Evolutionary conservation across 1,140 invertebrate species (phyloP).

Genomic region (Bombus balteatus): DNA sequence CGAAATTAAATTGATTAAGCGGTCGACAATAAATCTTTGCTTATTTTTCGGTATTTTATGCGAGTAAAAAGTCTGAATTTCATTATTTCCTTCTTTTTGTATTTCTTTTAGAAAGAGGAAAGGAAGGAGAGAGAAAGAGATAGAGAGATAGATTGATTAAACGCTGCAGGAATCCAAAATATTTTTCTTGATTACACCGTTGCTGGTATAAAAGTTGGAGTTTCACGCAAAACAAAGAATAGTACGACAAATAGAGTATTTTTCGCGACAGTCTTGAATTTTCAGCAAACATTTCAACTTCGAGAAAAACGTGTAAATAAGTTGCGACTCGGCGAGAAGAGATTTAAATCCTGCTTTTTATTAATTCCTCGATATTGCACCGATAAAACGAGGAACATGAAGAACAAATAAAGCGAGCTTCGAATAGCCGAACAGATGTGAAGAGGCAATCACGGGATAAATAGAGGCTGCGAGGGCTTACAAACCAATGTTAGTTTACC

Average conservation of each 20-base stretch:
- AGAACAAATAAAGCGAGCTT: slow-evolving; percentile 2
- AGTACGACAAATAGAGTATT: neutral
- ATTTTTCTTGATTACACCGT: neutral
- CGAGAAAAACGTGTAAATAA: neutral
- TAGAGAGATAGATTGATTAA: neutral
- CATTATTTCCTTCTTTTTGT: neutral
- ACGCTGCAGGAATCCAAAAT: neutral
- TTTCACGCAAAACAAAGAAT: neutral
- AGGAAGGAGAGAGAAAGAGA: accelerated
- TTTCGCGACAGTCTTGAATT: neutral
- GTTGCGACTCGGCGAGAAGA: neutral
- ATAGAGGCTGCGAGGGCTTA: slow-evolving; percentile 37
- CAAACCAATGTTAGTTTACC: slow-evolving; percentile 45
- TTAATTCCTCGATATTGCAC: no score
- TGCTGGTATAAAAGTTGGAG: neutral
- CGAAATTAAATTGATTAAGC: neutral
- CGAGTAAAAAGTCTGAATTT: neutral
- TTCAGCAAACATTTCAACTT: neutral
- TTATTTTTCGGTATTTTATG: no score
- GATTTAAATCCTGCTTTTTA: neutral
- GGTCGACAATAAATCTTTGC: no score
- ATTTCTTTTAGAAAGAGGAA: neutral
- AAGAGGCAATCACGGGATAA: neutral
- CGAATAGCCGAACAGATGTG: slow-evolving; percentile 9
- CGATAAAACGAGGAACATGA: neutral